Base-by-base conservation (phyloP, 2,113 vertebrate species). In the Dipodomys ordii region DNA sequence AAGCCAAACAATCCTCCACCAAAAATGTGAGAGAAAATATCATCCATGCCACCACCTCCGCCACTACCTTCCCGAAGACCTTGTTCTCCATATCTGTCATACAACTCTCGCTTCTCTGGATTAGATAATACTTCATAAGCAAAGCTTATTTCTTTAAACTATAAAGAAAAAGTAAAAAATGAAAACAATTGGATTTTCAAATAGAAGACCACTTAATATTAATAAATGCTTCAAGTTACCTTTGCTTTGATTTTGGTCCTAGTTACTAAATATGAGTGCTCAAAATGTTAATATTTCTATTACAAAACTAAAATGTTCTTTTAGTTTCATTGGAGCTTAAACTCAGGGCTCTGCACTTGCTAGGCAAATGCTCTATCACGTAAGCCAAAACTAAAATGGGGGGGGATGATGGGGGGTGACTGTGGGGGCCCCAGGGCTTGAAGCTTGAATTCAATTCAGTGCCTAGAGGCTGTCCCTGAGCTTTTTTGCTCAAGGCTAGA, bases 141-240 rank as follows among this genome's bases (percentile, higher is more conserved):
- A 98, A 99, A 99, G 93, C 99, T 99, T 95, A 99, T 99, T 98
- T 99, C 99, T 98, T 99, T 99, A 97, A 99, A 99, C 99, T 99
- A 95, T 2, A 96, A 97, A 69, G 69, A 77, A 94, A 90, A 96
- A 80, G n/a, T 0, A 62, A 79, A 68, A 96, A 95, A 49, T 15
- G 72, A 53, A 96, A 90, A 95, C 27, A 92, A 67, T 0, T 92
- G 39, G 19, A 46, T 74, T 95, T 96, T 82, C 79, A 91, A 86
- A 23, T 1, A 78, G 93, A 9, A 73, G 73, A 22, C 20, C 18
- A 73, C 9, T 71, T 28, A 53, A 79, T 69, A 46, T 22, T 62
- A 91, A 78, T 30, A 87, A 74, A 88, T 88, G 39, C 30, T 68
- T 1, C 53, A 67, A 62, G n/a, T 46, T 79, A 76, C 28, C 15